Evolutionary conservation across 1,140 invertebrate genomes (phyloP).

Genomic region (Melipona quadrifasciata): DNA sequence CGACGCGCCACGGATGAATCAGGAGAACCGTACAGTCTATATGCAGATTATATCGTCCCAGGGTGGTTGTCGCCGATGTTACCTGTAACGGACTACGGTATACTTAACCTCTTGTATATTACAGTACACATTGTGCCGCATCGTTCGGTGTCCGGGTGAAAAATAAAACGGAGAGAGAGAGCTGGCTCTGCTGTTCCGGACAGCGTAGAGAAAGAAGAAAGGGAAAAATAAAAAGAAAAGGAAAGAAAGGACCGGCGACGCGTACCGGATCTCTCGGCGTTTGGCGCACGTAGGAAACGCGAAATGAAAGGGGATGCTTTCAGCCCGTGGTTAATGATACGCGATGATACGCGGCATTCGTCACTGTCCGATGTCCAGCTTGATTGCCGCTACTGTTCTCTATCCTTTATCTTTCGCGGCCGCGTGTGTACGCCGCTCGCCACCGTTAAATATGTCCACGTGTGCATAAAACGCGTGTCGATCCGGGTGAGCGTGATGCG

Average conservation of each 20-base stretch:
- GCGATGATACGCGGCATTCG: constrained; percentile 79
- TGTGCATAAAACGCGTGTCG: constrained; percentile 13
- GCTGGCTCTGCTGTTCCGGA: neutral
- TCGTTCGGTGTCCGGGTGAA: constrained; percentile 17
- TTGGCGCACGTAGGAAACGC: constrained; percentile 57
- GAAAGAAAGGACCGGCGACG: constrained; percentile 4
- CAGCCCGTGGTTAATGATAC: constrained; percentile 77
- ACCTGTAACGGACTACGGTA: constrained; percentile 44
- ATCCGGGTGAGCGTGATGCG: constrained; percentile 8
- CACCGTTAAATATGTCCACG: constrained; percentile 38
- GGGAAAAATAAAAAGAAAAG: neutral
- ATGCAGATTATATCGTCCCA: constrained; percentile 60
- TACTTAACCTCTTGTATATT: constrained; percentile 44
- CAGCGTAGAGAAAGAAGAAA: neutral
- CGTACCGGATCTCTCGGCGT: constrained; percentile 46
- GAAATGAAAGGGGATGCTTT: constrained; percentile 59
- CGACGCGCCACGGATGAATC: constrained; percentile 10
- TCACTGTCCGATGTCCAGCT: constrained; percentile 78
- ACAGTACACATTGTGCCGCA: constrained; percentile 44
- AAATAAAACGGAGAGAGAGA: constrained; percentile 28
- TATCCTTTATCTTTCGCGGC: constrained; percentile 69
- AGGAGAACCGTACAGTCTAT: constrained; percentile 38
- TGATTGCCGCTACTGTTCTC: constrained; percentile 79
- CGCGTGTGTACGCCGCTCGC: constrained; percentile 30
- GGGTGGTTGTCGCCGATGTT: constrained; percentile 44